Conservation (phyloP, 2,113 vertebrate species). For the Petromus typicus region DNA sequence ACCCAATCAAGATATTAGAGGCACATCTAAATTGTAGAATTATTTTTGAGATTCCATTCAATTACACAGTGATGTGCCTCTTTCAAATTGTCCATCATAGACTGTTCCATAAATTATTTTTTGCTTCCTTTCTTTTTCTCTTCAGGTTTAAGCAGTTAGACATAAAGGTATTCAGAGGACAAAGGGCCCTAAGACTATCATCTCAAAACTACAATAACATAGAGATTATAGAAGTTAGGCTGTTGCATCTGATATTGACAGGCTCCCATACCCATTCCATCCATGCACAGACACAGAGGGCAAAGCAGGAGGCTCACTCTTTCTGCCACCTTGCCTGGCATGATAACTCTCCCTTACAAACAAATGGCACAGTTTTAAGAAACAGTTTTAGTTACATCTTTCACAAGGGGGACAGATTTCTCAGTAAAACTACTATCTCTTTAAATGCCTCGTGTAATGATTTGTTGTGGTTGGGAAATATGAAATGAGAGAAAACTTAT, state of each 20-base stretch:
- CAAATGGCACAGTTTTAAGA: slow-evolving; percentile 55
- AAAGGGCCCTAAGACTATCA: neutral
- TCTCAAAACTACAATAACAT: neutral
- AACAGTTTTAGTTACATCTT: slow-evolving; percentile 48
- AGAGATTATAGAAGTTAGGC: neutral
- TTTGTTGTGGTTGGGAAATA: slow-evolving; percentile 17
- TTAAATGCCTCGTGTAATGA: neutral
- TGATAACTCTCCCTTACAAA: slow-evolving; percentile 59
- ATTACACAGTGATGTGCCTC: neutral
- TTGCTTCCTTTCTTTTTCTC: neutral
- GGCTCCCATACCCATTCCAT: neutral
- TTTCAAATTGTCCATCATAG: neutral
- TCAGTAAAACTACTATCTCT: slow-evolving; percentile 53
- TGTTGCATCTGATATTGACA: neutral
- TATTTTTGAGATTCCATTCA: neutral
- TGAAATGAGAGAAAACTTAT: slow-evolving; percentile 42
- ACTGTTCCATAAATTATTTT: neutral
- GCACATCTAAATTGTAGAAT: neutral
- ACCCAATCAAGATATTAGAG: neutral
- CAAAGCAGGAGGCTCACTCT: slow-evolving; percentile 65
- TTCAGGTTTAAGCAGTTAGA: neutral
- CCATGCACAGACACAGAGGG: neutral
- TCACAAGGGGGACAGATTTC: slow-evolving; percentile 20
- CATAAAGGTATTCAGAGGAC: neutral
- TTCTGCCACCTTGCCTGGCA: slow-evolving; percentile 8